Evolutionary conservation across 2,888 invertebrate species (phyloP).

Genomic region (Tromatobia lineatoria): DNA sequence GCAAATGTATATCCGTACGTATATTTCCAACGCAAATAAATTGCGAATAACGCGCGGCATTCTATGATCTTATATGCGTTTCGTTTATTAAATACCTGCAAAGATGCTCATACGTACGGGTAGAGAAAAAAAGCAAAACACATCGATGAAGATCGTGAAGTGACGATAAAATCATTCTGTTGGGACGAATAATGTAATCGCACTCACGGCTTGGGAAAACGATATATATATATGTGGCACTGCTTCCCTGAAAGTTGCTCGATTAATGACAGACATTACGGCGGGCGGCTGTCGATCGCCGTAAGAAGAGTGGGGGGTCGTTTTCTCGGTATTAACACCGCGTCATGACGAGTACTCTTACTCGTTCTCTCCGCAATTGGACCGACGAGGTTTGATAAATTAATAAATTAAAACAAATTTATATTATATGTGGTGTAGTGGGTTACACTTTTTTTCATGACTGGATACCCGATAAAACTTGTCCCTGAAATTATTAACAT

Average conservation of each 20-base stretch:
- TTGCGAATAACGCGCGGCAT: slow-evolving; percentile 32
- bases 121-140: neutral
- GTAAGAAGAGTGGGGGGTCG: slow-evolving; percentile 43
- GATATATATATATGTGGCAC: neutral
- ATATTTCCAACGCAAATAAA: slow-evolving; percentile 29
- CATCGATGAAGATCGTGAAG: slow-evolving; percentile 13
- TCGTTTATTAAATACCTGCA: slow-evolving; percentile 40
- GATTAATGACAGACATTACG: slow-evolving; percentile 62
- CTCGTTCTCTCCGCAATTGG: slow-evolving; percentile 37
- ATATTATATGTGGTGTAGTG: slow-evolving; percentile 37
- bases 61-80: slow-evolving; percentile 21
- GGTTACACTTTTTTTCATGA: slow-evolving; percentile 16
- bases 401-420: slow-evolving; percentile 60
- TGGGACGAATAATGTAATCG: slow-evolving; percentile 52
- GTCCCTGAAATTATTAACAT: slow-evolving; percentile 32
- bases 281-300: slow-evolving; percentile 43
- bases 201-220: neutral
- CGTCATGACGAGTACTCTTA: slow-evolving; percentile 33
- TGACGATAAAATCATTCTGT: slow-evolving; percentile 53
- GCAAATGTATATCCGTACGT: slow-evolving; percentile 3
- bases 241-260: slow-evolving; percentile 40
- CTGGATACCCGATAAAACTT: slow-evolving; percentile 57
- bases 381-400: slow-evolving; percentile 62
- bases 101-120: neutral
- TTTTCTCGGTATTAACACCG: slow-evolving; percentile 55